Conservation (phyloP, 2,113 vertebrate species). For the Poecilia latipinna region DNA sequence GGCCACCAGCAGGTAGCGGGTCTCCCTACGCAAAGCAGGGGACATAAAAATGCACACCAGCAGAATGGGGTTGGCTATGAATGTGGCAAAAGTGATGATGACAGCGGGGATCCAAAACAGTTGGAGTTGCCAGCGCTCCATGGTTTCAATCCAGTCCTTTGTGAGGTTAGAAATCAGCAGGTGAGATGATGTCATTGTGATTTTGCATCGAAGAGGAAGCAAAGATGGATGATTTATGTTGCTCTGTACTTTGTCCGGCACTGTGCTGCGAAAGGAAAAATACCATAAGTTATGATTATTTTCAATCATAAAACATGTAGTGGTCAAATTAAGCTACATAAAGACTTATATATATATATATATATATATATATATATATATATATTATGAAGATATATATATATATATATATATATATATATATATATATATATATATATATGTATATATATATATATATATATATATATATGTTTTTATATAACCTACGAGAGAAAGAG, state of each 20-base stretch:
- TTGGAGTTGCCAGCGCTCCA: conserved; percentile 55
- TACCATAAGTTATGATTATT: conserved; percentile 2
- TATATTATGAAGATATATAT: too few relatives aligned
- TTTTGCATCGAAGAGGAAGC: background rate
- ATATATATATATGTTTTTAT: too few relatives aligned
- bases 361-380: too few relatives aligned
- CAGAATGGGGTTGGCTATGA: conserved; percentile 75
- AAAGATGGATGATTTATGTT: conserved; percentile 4
- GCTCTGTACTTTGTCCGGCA: conserved; percentile 2
- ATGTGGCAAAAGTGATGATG: conserved; percentile 67
- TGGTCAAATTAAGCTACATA: background rate
- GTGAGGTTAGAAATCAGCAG: conserved; percentile 46
- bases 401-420: too few relatives aligned
- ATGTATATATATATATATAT: too few relatives aligned
- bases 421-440: too few relatives aligned
- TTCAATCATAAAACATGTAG: background rate
- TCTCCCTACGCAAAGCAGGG: conserved; percentile 75
- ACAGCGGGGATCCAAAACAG: conserved; percentile 76
- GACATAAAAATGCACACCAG: conserved; percentile 74
- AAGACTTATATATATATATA: too few relatives aligned
- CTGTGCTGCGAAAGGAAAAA: conserved; percentile 34
- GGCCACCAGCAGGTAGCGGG: conserved; percentile 81
- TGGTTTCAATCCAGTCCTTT: conserved; percentile 48
- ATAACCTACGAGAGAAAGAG: too few relatives aligned
- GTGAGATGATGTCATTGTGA: conserved; percentile 21